Percentiles rank a stretch among this genome's conserved stretches.
Conservation (phyloP, 2,797 vertebrate genomes). For the Heterohyrax brucei region DNA sequence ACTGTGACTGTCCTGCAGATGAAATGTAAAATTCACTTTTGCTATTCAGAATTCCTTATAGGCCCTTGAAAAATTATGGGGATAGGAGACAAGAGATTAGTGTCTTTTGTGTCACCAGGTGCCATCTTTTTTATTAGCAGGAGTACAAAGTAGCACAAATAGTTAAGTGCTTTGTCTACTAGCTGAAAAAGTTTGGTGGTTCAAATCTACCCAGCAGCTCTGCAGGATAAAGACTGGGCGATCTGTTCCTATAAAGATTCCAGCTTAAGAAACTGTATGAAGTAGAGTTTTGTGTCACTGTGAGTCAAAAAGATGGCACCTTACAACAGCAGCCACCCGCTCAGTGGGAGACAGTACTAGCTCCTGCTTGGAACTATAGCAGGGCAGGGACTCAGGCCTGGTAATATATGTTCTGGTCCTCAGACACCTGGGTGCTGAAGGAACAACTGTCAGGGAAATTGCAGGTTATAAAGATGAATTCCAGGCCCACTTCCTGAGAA, state of each 20-base stretch:
- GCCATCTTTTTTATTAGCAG: not conserved
- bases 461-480: not conserved
- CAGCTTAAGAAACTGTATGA: not conserved
- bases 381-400: not conserved
- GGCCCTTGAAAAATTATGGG: not conserved
- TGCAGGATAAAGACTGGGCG: not conserved
- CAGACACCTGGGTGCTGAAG: not conserved
- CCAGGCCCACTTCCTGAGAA: not conserved
- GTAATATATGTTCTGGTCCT: not conserved
- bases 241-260: no score
- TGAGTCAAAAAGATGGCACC: not conserved
- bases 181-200: not conserved
- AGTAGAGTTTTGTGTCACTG: not conserved
- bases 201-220: not conserved
- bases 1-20: not conserved
- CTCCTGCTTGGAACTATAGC: not conserved
- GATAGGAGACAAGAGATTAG: not conserved
- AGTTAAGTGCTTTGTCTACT: not conserved
- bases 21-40: not conserved
- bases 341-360: not conserved
- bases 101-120: not conserved
- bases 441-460: not conserved
- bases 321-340: not conserved
- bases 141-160: not conserved
- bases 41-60: not conserved